A percentile compares a stretch with the other conserved stretches of the same genome.
These are phyloP conservation scores for Phaedon cochleariae DNA, from an alignment of 2,888 invertebrate genomes.

Conservation along the genomic window DNA sequence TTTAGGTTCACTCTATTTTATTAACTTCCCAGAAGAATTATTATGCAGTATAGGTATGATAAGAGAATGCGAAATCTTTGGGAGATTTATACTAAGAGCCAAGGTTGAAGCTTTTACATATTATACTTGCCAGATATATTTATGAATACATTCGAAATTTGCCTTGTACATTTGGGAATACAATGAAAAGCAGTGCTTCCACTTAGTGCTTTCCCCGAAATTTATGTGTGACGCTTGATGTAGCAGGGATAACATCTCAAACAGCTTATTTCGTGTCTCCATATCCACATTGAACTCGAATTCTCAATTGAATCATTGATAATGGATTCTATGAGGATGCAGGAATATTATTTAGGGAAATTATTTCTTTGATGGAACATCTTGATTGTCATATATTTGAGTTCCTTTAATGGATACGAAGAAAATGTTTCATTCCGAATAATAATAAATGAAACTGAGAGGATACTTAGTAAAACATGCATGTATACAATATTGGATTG, in stretches of 20 bases:
- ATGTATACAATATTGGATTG: too few relatives aligned
- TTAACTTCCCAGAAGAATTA: constrained; percentile 50
- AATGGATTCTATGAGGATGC: too few relatives aligned
- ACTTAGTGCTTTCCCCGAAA: constrained; percentile 25
- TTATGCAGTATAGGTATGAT: constrained; percentile 26
- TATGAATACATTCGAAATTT: constrained; percentile 35
- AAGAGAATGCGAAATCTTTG: constrained; percentile 30
- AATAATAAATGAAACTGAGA: too few relatives aligned
- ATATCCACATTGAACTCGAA: too few relatives aligned
- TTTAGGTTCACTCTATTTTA: constrained; percentile 56
- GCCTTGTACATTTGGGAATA: constrained; percentile 27
- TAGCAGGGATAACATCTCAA: neutral
- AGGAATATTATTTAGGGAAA: too few relatives aligned
- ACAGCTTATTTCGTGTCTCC: too few relatives aligned
- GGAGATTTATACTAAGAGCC: constrained; percentile 37
- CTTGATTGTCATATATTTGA: too few relatives aligned
- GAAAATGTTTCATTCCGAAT: too few relatives aligned
- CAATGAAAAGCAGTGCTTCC: constrained; percentile 29
- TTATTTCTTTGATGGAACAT: too few relatives aligned
- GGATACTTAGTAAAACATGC: too few relatives aligned
- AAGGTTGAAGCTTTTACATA: constrained; percentile 38
- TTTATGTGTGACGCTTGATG: constrained; percentile 13
- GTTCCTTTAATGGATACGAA: too few relatives aligned
- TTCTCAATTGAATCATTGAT: too few relatives aligned
- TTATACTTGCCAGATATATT: constrained; percentile 30